Base-by-base conservation (phyloP, 2,113 vertebrate genomes). In the Archocentrus centrarchus region DNA sequence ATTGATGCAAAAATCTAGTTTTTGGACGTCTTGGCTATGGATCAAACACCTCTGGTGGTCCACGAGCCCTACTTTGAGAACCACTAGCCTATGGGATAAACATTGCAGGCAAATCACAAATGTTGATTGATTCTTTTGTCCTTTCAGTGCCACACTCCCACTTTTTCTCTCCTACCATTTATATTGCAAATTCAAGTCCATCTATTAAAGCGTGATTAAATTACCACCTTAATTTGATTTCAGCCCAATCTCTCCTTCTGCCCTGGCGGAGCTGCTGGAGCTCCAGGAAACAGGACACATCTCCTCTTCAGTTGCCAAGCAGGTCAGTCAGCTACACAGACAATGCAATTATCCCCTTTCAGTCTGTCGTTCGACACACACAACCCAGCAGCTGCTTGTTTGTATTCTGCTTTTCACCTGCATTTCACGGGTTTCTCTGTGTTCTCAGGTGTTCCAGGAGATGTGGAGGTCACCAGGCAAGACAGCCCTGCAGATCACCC, bases 241-340 rank as follows among this genome's bases (percentile, higher is more conserved):
- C 92, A 99, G 98, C 93, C 96, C 96, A 1, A 66, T 99, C 84
- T 95, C 94, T 70, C 93, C 97, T 7, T 79, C 90, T 6, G 86
- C 95, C 24, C 92, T 99, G 80, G 97, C 97, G 4, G 97, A 97
- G 90, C 94, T 99, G 81, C 95, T 99, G 90, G 95, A 96, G 64
- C 96, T 98, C 79, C 94, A 98, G 76, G 96, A 98, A 92, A 90
- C 85, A 0, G 96, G 96, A 87, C 87, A 79, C 3, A 96, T 99
- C 93, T 98, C 98, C 53, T 97, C 97, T 8, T 88, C 97, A 1
- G 96, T 94, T 83, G 97, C 98, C 86, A 98, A 97, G 88, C 95
- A 95, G 94, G 98, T 98, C 89, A 91, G 96, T 94, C 79, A 75
- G 82, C 86, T 53, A 22, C 83, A 76, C 60, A 18, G 76, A 62